Base-by-base conservation (phyloP, 2,888 invertebrate genomes). In the Hedychridium roseum region DNA sequence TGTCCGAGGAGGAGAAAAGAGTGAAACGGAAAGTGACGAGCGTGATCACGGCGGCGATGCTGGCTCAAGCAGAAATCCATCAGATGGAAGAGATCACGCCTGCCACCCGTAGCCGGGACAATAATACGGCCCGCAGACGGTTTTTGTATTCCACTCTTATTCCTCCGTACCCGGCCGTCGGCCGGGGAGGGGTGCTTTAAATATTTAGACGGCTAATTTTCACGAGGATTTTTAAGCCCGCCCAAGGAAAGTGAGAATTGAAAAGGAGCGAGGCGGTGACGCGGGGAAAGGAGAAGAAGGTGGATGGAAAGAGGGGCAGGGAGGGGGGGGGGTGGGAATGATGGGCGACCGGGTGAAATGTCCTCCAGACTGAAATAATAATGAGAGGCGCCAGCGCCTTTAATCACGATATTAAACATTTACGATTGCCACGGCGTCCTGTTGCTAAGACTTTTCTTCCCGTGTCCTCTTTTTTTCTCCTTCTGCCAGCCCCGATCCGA, bases 321-420 rank as follows among this genome's bases (percentile, higher is more conserved):
- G 45, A 43, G 43, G 48, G 43, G n/a, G 38, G 54, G 49, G 56
- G 50, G 50, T 47, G 49, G 32, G 46, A 37, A 56, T 42, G 49
- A 42, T 31, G 54, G 51, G n/a, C n/a, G 60, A 64, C 60, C 55
- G 57, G 60, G 66, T 59, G 63, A 71, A 73, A 76, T 75, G 70
- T 73, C 71, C 73, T 74, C 68, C 63, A 73, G 76, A 75, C 76
- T 78, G 76, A 77, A 77, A 78, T 78, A 77, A 78, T 76, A 76
- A 77, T 75, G 75, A 73, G 71, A 76, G 73, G 70, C 72, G 75
- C 73, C 73, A 70, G 73, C 64, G 74, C 72, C 78, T 78, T 77
- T 78, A 78, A 78, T 78, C 78, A 76, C 74, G 78, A 77, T 78
- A 78, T 78, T 78, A 78, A 78, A 78, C 73, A 78, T 78, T 76